Evolutionary conservation across 2,113 vertebrate species (phyloP), one percentile per base, ranked within the genome.

Genomic region (Verasper variegatus): DNA sequence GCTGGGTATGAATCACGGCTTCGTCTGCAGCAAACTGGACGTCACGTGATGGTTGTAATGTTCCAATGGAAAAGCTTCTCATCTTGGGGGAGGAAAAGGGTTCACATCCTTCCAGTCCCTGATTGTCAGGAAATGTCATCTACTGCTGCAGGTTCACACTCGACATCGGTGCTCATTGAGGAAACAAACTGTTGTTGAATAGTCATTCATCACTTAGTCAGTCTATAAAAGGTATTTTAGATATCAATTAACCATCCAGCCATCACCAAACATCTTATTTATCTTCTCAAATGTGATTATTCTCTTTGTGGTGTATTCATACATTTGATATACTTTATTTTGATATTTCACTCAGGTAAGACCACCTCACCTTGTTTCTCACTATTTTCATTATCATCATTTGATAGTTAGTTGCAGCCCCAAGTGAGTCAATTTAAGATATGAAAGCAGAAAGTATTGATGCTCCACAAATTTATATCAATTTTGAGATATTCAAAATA

Each of bases 41-140:
- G 42, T 62, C 27, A 42, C 12, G 52, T 35, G 15, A 52, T 55
- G 56, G 69, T 61, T 74, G 52, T 49, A 51, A 52, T 70, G 15
- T 42, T 42, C 10, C 3, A 13, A 13, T 12, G 40, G 40, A 51
- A 17, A 17, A 18, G 2, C 59, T 60, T 74, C 1, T 80, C 35
- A 7, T 2, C 21, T 54, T 37, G n/a, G 56, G 24, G 18, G 23
- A 1, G 18, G 21, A 1, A 51, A 49, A 54, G 3, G 37, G 1
- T 49, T 59, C 27, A 18, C 0, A 1, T 62, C 31, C 26, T 18
- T 57, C 5, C 42, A 68, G 40, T 24, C 21, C 12, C 31, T 49
- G 21, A 20, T 20, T 9, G 12, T 51, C 61, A 27, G 21, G 15
- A 75, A 21, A 68, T 71, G 45, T 45, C 18, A 52, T 20, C 45